phyloP scores from a whole-genome alignment of 1,140 invertebrate species.

The Orchesella cincta region DNA sequence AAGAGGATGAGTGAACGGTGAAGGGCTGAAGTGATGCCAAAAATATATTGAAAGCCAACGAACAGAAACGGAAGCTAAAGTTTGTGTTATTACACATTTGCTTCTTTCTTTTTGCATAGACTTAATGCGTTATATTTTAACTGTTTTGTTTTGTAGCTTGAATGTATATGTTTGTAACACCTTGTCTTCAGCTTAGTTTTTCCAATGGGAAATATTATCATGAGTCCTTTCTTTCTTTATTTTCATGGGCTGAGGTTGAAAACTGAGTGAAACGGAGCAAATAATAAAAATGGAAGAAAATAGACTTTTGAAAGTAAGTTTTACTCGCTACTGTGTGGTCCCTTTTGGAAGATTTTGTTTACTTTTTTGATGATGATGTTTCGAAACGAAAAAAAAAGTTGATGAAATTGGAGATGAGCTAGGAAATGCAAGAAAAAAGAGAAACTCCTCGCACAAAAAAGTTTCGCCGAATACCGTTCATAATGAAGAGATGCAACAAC shows the following conservation, averaged over 20 bases:
- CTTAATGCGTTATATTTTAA: too few relatives aligned
- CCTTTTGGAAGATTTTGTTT: too few relatives aligned
- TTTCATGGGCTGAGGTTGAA: background rate
- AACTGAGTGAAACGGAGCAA: background rate
- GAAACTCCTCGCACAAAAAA: too few relatives aligned
- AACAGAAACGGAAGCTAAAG: background rate
- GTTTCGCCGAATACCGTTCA: too few relatives aligned
- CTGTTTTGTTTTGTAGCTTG: background rate
- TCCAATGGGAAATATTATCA: too few relatives aligned
- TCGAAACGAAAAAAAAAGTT: constrained; percentile 5
- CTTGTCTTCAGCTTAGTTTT: too few relatives aligned
- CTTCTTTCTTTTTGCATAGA: background rate
- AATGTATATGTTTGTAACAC: too few relatives aligned
- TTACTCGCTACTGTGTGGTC: too few relatives aligned
- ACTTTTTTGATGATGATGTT: background rate
- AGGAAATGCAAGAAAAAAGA: background rate
- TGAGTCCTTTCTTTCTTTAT: background rate
- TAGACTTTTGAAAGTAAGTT: background rate
- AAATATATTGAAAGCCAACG: background rate
- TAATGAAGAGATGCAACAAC: too few relatives aligned
- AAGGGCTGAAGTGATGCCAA: constrained; percentile 7
- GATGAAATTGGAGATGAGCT: constrained; percentile 1
- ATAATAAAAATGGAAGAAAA: background rate
- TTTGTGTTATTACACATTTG: background rate
- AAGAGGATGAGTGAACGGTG: constrained; percentile 16